Conservation (phyloP, 2,797 vertebrate species). For the Labroides dimidiatus region DNA sequence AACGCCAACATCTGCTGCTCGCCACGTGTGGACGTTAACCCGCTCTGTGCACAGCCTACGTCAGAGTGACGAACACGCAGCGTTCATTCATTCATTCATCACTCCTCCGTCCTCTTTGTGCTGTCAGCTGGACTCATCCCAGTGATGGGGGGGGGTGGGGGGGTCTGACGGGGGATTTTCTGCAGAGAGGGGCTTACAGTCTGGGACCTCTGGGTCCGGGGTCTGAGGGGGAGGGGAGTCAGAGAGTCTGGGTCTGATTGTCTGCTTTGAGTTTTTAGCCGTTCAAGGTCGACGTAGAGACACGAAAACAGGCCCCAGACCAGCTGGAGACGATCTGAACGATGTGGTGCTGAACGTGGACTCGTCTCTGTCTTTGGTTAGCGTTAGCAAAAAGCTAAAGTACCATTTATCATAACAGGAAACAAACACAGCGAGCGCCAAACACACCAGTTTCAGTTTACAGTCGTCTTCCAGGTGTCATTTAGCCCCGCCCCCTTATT, state of each 20-base stretch:
- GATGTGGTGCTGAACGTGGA: too few species aligned
- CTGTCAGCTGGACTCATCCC: slow-evolving; percentile 46
- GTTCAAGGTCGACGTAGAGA: too few species aligned
- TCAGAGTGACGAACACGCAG: slow-evolving; percentile 29
- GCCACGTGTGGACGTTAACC: slow-evolving; percentile 21
- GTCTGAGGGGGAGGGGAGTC: slow-evolving; percentile 16
- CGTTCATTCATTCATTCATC: slow-evolving; percentile 50
- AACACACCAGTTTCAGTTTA: too few species aligned
- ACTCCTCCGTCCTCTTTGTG: slow-evolving; percentile 52
- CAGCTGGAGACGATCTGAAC: too few species aligned
- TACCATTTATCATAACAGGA: too few species aligned
- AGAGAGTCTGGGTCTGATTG: neutral
- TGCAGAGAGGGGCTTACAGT: slow-evolving; percentile 37
- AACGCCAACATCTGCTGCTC: slow-evolving; percentile 46
- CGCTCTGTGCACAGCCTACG: slow-evolving; percentile 1
- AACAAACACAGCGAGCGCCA: too few species aligned
- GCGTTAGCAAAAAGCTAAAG: too few species aligned
- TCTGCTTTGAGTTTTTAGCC: too few species aligned
- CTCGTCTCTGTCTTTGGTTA: too few species aligned
- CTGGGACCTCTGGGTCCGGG: slow-evolving; percentile 17
- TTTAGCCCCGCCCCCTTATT: too few species aligned
- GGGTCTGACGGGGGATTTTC: slow-evolving; percentile 49
- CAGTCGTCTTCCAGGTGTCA: too few species aligned
- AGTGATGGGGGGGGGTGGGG: slow-evolving; percentile 28
- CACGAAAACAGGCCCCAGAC: too few species aligned